Evolutionary conservation across 2,797 vertebrate genomes (phyloP).

Genomic region (Myotis vivesi): DNA sequence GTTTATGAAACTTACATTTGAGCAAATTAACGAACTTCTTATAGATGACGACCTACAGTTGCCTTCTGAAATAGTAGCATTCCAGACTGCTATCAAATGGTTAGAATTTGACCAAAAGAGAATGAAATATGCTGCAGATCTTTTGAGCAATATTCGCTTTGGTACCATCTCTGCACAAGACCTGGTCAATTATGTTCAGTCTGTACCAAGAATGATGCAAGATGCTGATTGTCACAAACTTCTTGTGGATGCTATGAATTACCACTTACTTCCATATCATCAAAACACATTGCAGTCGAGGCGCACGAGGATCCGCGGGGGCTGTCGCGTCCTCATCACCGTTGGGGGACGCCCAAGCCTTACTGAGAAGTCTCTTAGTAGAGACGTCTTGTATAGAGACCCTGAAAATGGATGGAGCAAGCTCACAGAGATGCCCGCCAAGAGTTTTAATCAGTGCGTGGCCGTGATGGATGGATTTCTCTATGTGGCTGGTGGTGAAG

Average conservation of each 20-base stretch:
- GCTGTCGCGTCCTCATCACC: slow-evolving; percentile 93
- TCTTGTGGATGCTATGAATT: slow-evolving; percentile 99
- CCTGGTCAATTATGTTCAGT: slow-evolving; percentile 96
- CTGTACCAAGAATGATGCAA: slow-evolving; percentile 98
- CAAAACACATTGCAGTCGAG: slow-evolving; percentile 98
- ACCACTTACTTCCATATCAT: slow-evolving; percentile 97
- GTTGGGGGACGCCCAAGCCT: slow-evolving; percentile 96
- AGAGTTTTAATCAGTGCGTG: slow-evolving; percentile 99
- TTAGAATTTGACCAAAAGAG: slow-evolving; percentile 98
- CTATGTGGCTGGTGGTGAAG: slow-evolving; percentile 98
- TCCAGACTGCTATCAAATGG: slow-evolving; percentile 99
- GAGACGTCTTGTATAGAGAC: slow-evolving; percentile 96
- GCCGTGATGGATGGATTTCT: slow-evolving; percentile 98
- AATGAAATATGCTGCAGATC: slow-evolving; percentile 93
- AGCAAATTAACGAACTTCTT: slow-evolving; percentile 98
- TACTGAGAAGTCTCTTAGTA: slow-evolving; percentile 98
- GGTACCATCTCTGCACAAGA: slow-evolving; percentile 99
- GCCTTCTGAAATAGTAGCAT: slow-evolving; percentile 97
- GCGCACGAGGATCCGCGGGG: slow-evolving; percentile 97
- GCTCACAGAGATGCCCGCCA: slow-evolving; percentile 97
- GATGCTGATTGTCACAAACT: slow-evolving; percentile 97
- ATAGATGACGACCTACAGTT: slow-evolving; percentile 95
- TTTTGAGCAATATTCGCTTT: slow-evolving; percentile 95
- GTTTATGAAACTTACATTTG: slow-evolving; percentile 98
- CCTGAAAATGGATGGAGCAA: slow-evolving; percentile 96